A percentile compares a stretch with the other conserved stretches of the same genome.
Evolutionary conservation across 2,113 vertebrate species (phyloP).

Genomic region (Henicopernis longicauda): DNA sequence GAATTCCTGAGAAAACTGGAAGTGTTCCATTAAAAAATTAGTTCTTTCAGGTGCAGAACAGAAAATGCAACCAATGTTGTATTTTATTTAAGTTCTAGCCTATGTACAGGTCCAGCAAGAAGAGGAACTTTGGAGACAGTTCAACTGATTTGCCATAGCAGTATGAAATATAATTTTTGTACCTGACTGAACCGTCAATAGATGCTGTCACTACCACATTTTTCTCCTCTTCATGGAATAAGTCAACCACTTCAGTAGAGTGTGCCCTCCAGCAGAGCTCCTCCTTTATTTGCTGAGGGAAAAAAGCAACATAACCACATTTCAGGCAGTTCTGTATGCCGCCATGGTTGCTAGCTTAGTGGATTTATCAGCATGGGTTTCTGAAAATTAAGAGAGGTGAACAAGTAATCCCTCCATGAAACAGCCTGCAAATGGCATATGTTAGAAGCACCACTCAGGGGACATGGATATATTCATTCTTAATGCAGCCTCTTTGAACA

Average conservation of each 20-base stretch:
- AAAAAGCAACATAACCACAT: background rate
- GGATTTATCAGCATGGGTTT: background rate
- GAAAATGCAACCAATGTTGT: background rate
- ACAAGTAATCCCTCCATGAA: background rate
- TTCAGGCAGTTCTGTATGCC: background rate
- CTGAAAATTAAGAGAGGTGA: background rate
- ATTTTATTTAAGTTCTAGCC: background rate
- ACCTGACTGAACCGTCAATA: slow-evolving; percentile 71
- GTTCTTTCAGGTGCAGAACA: background rate
- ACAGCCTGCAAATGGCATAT: background rate
- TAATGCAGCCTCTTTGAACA: background rate
- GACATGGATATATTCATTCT: background rate
- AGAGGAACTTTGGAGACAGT: background rate
- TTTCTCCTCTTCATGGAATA: slow-evolving; percentile 65
- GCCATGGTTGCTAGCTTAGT: background rate
- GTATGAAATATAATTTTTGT: background rate
- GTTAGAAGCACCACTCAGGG: background rate
- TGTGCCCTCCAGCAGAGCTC: slow-evolving; percentile 69
- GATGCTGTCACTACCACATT: slow-evolving; percentile 68
- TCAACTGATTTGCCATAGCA: background rate
- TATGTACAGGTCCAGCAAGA: background rate
- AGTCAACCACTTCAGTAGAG: slow-evolving; percentile 54
- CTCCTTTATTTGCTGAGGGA: slow-evolving; percentile 65
- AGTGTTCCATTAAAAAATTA: background rate
- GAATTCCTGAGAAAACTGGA: background rate